Evolutionary conservation across 2,888 invertebrate genomes (phyloP).

Genomic region (Trichogramma dendrolimi): DNA sequence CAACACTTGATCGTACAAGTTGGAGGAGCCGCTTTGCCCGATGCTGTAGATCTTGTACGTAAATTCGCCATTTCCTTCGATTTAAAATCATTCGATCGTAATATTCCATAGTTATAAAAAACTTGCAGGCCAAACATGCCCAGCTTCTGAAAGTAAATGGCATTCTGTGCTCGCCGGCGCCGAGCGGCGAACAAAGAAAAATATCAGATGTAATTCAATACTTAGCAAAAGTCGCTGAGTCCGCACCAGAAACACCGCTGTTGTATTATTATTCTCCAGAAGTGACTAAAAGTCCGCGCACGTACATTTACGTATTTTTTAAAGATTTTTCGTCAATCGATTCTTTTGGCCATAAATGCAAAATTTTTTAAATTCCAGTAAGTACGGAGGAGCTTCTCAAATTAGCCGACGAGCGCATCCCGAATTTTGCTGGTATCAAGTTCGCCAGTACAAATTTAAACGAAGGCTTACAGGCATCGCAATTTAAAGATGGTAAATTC

Average conservation of each 20-base stretch:
- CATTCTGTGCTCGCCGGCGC: slow-evolving; percentile 71
- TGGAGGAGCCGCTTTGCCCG: slow-evolving; percentile 65
- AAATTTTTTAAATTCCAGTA: too few species aligned
- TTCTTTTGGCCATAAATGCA: too few species aligned
- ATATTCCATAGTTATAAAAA: too few species aligned
- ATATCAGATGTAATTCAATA: slow-evolving; percentile 61
- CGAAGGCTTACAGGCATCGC: slow-evolving; percentile 62
- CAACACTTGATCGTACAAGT: slow-evolving; percentile 68
- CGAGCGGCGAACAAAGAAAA: slow-evolving; percentile 52
- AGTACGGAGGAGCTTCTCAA: slow-evolving; percentile 67
- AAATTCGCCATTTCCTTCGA: background rate
- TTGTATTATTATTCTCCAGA: slow-evolving; percentile 67
- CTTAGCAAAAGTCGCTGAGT: slow-evolving; percentile 62
- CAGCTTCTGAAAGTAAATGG: slow-evolving; percentile 64
- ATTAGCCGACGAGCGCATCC: slow-evolving; percentile 61
- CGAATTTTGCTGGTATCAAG: slow-evolving; percentile 76
- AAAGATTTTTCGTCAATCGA: too few species aligned
- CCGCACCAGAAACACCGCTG: slow-evolving; percentile 72
- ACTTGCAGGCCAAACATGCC: slow-evolving; percentile 63
- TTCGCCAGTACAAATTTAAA: slow-evolving; percentile 71
- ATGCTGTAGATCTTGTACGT: slow-evolving; percentile 63
- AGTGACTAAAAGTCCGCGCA: slow-evolving; percentile 11
- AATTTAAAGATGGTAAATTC: slow-evolving; percentile 37
- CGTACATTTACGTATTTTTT: background rate
- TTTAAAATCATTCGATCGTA: background rate